phyloP scores from a whole-genome alignment of 2,797 vertebrate genomes.

The Dallia pectoralis region DNA sequence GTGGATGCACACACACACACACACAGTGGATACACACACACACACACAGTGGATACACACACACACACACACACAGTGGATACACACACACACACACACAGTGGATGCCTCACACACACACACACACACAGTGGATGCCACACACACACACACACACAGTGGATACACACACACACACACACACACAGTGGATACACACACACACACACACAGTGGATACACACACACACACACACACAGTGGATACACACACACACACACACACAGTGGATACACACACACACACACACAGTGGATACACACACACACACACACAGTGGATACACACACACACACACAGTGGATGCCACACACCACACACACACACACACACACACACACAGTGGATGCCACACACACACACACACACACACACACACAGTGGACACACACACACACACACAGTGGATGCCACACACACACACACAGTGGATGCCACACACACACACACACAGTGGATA shows the following conservation, averaged over 20 bases:
- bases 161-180: background rate
- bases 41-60: too few species aligned
- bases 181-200: background rate
- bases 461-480: background rate
- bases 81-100: slow-evolving; percentile 39
- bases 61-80: background rate
- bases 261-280: too few species aligned
- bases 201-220: too few species aligned
- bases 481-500: too few species aligned
- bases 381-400: slow-evolving; percentile 58
- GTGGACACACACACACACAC: background rate
- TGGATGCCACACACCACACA: too few species aligned
- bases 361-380: slow-evolving; percentile 83
- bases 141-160: background rate
- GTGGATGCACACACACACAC: background rate
- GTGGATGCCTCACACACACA: background rate
- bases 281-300: background rate
- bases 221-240: background rate
- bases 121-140: background rate
- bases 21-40: slow-evolving; percentile 69
- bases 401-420: background rate
- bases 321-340: background rate
- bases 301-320: slow-evolving; percentile 84
- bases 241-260: slow-evolving; percentile 15
- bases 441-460: too few species aligned